These are phyloP conservation scores for Atractosteus spatula DNA, from an alignment of 2,113 vertebrate genomes.

Conservation along the genomic window DNA sequence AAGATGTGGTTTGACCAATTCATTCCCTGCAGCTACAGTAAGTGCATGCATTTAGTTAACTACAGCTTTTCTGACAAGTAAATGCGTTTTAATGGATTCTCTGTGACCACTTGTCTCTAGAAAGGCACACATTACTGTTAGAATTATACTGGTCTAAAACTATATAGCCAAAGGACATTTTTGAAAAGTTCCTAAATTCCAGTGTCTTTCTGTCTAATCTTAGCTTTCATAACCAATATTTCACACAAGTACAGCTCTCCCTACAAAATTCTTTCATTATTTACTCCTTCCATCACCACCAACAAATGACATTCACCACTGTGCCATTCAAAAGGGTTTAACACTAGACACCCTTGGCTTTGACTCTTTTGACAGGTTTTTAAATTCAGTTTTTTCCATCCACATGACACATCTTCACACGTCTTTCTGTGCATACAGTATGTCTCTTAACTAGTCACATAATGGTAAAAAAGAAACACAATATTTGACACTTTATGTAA, in stretches of 20 bases:
- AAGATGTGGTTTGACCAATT: neutral
- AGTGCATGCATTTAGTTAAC: neutral
- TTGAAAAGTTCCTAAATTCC: neutral
- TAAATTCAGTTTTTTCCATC: no score
- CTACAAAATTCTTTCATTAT: no score
- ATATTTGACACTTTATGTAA: no score
- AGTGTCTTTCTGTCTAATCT: neutral
- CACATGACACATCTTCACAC: no score
- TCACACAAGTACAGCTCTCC: neutral
- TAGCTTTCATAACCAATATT: neutral
- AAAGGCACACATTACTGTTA: neutral
- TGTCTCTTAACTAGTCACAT: no score
- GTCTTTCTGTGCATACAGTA: no score
- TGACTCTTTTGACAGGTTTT: no score
- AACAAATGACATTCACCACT: no score
- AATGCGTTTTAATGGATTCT: conserved; percentile 3
- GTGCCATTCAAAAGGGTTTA: no score
- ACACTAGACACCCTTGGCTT: no score
- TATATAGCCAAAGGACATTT: neutral
- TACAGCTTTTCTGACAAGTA: neutral
- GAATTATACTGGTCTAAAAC: neutral
- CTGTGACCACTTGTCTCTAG: neutral
- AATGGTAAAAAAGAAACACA: no score
- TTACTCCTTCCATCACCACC: no score
- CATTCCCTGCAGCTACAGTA: neutral